Percentiles rank a stretch among this genome's conserved stretches.
Conservation (phyloP, 2,888 invertebrate genomes). For the Callyntrura guangdongensis region DNA sequence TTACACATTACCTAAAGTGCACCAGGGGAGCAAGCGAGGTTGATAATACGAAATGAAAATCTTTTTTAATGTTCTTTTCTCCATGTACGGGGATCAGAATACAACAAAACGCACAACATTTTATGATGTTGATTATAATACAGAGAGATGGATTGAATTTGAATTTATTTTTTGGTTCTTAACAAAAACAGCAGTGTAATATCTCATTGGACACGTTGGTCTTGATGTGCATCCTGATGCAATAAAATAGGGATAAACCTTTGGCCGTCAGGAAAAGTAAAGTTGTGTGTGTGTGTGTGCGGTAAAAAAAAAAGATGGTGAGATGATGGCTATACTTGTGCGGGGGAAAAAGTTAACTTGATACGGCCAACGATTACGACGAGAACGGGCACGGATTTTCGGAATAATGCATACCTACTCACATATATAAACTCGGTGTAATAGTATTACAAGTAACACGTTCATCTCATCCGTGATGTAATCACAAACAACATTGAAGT, state of each 20-base stretch:
- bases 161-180: constrained; percentile 80
- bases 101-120: not conserved
- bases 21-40: constrained; percentile 62
- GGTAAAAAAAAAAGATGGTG: constrained; percentile 40
- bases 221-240: constrained; percentile 40
- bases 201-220: constrained; percentile 48
- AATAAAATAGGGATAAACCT: constrained; percentile 37
- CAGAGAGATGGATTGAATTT: constrained; percentile 82
- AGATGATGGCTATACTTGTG: not conserved
- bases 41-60: constrained; percentile 38
- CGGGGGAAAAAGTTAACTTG: constrained; percentile 69
- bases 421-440: constrained; percentile 36
- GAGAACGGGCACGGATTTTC: constrained; percentile 54
- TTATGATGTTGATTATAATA: constrained; percentile 59
- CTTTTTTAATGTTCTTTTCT: constrained; percentile 40
- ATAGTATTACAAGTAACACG: constrained; percentile 66
- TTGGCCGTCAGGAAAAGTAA: not conserved
- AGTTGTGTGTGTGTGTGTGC: not conserved
- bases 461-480: constrained; percentile 68
- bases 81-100: not conserved
- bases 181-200: constrained; percentile 47
- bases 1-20: constrained; percentile 61
- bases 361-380: constrained; percentile 40
- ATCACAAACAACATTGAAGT: constrained; percentile 34
- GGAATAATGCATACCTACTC: constrained; percentile 63